Evolutionary conservation across 2,888 invertebrate genomes (phyloP).

Genomic region (Galeruca laticollis): DNA sequence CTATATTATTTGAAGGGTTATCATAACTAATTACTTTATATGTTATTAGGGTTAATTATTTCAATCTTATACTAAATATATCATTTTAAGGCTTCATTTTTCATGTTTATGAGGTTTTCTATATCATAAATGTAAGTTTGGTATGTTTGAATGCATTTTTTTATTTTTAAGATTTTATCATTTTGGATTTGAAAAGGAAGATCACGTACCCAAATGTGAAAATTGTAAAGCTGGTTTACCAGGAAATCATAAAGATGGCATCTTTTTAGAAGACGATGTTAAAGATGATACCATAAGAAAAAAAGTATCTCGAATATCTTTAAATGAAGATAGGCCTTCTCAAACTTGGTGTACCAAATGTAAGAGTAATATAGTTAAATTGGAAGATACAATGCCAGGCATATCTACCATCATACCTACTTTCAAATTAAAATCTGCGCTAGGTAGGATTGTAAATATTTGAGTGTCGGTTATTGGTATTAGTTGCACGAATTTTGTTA

Average conservation of each 20-base stretch:
- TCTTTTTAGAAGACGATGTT: conserved; percentile 45
- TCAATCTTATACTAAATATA: no score
- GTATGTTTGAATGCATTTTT: background rate
- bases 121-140: no score
- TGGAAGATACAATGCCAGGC: conserved; percentile 68
- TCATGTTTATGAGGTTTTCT: no score
- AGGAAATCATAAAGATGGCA: conserved; percentile 37
- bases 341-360: conserved; percentile 70
- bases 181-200: conserved; percentile 74
- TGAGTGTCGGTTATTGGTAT: background rate
- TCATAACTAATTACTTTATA: no score
- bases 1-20: no score
- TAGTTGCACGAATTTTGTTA: conserved; percentile 2
- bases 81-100: no score
- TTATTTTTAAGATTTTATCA: conserved; percentile 74
- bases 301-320: conserved; percentile 62
- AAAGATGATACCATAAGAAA: conserved; percentile 56
- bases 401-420: conserved; percentile 67
- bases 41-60: no score
- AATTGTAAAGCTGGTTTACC: conserved; percentile 45
- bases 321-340: conserved; percentile 56
- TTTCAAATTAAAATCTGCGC: conserved; percentile 46
- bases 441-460: conserved; percentile 36
- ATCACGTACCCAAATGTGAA: conserved; percentile 59
- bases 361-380: conserved; percentile 65